A percentile compares a stretch with the other conserved stretches of the same genome.
These are phyloP conservation scores for Lacerta bilineata DNA, from an alignment of 2,797 vertebrate species.

Conservation along the genomic window DNA sequence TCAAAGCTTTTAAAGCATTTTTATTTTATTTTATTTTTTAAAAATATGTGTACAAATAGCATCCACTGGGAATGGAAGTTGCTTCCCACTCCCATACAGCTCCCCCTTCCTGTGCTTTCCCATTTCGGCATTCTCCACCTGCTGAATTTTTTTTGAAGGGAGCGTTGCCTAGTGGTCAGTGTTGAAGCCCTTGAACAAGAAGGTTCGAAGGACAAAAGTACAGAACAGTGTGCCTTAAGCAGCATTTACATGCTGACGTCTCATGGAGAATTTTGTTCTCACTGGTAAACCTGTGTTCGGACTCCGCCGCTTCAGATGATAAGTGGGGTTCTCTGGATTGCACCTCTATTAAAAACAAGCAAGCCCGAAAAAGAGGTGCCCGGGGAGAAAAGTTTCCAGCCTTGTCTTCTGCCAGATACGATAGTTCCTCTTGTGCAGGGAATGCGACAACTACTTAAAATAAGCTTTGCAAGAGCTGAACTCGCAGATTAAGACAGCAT, in stretches of 20 bases:
- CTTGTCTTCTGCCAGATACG: background rate
- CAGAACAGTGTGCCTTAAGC: background rate
- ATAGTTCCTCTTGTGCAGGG: background rate
- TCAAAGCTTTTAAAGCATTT: background rate
- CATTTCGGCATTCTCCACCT: fast-evolving
- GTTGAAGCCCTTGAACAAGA: background rate
- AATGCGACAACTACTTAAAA: background rate
- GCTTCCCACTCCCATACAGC: conserved; percentile 3
- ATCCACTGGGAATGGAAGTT: conserved; percentile 23
- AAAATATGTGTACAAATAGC: background rate
- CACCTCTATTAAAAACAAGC: too few relatives aligned
- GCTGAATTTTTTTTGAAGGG: background rate
- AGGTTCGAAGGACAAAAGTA: background rate
- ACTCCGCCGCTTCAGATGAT: background rate
- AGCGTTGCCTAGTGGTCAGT: background rate
- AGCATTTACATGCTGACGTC: background rate
- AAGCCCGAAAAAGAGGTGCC: background rate
- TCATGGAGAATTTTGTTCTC: background rate
- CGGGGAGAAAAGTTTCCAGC: too few relatives aligned
- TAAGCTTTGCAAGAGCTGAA: background rate
- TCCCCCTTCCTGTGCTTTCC: background rate
- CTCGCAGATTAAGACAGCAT: background rate
- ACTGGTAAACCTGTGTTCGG: background rate
- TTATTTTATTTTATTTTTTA: too few relatives aligned
- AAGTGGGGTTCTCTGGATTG: background rate